These are phyloP conservation scores for Drosophila insularis DNA, from an alignment of 1,140 invertebrate species.

Conservation along the genomic window DNA sequence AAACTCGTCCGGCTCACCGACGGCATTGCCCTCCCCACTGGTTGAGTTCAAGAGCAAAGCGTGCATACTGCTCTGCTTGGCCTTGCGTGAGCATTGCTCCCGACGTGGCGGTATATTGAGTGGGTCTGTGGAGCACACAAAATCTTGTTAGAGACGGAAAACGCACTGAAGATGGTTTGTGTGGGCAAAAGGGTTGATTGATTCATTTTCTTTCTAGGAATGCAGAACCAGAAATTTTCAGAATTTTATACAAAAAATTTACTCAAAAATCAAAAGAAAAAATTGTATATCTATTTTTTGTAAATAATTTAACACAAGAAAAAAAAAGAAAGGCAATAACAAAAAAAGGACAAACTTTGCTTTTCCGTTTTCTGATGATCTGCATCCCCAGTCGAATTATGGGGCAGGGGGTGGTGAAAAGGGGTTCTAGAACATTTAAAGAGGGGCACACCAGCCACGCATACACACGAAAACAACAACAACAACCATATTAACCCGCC, in stretches of 20 bases:
- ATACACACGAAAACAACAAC: conserved; percentile 30
- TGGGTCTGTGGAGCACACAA: conserved; percentile 82
- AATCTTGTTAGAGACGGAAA: conserved; percentile 55
- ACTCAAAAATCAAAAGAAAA: too few species aligned
- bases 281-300: too few species aligned
- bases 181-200: too few species aligned
- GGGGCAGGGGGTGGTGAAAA: too few species aligned
- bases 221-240: not conserved
- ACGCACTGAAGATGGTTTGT: conserved; percentile 21
- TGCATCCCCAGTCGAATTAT: too few species aligned
- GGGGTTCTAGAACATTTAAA: not conserved
- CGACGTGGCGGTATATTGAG: conserved; percentile 84
- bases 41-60: conserved; percentile 67
- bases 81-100: conserved; percentile 86
- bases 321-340: too few species aligned
- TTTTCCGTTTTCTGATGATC: too few species aligned
- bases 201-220: not conserved
- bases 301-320: too few species aligned
- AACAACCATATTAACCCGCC: conserved; percentile 30
- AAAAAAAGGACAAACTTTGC: too few species aligned
- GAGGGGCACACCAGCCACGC: not conserved
- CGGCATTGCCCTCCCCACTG: conserved; percentile 54
- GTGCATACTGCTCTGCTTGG: conserved; percentile 84
- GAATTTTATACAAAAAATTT: too few species aligned
- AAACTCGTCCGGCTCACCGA: conserved; percentile 83